Evolutionary conservation across 2,888 invertebrate species (phyloP).

Genomic region (Hydraecia micacea): DNA sequence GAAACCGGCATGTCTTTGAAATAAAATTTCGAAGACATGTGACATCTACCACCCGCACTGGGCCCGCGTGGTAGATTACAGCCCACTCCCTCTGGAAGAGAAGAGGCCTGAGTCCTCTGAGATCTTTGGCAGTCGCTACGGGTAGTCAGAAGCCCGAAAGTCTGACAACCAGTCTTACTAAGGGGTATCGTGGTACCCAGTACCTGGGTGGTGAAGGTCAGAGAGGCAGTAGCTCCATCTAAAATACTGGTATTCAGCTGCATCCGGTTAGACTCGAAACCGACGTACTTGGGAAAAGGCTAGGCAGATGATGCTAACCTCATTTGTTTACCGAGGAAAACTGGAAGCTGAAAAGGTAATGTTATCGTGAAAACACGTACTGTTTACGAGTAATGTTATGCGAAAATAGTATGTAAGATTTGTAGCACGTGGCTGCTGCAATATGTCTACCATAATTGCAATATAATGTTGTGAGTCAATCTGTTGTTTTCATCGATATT

Average conservation of each 20-base stretch:
- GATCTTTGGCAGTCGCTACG: neutral
- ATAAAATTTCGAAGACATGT: too few species aligned
- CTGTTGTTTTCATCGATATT: constrained; percentile 6
- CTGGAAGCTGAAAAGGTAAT: neutral
- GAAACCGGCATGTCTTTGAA: too few species aligned
- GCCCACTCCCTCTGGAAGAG: too few species aligned
- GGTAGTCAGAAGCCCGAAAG: neutral
- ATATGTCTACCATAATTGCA: neutral
- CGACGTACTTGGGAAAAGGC: neutral
- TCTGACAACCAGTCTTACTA: neutral
- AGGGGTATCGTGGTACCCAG: neutral
- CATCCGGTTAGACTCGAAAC: neutral
- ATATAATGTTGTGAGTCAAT: neutral
- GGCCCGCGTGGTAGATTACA: too few species aligned
- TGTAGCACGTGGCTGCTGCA: neutral
- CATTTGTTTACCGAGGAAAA: constrained; percentile 9
- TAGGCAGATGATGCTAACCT: neutral
- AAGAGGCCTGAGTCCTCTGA: too few species aligned
- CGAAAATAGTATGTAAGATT: neutral
- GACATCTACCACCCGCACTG: too few species aligned
- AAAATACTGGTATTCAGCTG: neutral
- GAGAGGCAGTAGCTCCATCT: neutral
- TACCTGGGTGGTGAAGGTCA: neutral
- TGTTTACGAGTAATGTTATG: neutral
- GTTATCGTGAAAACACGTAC: neutral